Percentiles rank a stretch among this genome's conserved stretches.
Evolutionary conservation across 2,113 vertebrate genomes (phyloP).

Genomic region (Syrrhaptes paradoxus): DNA sequence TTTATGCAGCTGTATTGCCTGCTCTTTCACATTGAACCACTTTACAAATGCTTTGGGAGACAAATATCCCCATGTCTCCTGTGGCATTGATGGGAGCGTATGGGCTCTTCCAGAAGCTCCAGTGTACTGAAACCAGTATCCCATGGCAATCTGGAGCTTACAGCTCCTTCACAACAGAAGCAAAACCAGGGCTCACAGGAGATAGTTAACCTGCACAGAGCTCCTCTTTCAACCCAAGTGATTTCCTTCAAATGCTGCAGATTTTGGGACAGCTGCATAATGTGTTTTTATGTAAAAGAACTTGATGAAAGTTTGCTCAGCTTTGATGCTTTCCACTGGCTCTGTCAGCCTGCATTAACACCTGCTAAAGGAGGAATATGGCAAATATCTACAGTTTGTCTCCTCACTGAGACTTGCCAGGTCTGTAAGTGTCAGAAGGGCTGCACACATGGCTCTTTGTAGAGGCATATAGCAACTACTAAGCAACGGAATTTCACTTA

Average conservation of each 20-base stretch:
- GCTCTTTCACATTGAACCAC: background rate
- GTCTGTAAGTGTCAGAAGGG: background rate
- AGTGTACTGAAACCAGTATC: background rate
- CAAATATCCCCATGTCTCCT: background rate
- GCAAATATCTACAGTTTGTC: background rate
- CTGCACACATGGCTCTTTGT: background rate
- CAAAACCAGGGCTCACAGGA: background rate
- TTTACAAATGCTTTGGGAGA: background rate
- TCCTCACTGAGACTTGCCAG: background rate
- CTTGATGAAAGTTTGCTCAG: background rate
- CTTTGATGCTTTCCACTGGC: background rate
- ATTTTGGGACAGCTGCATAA: background rate
- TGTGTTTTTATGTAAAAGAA: background rate
- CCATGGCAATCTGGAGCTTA: background rate
- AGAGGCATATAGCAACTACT: rapidly evolving
- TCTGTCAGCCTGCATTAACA: background rate
- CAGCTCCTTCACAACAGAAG: background rate
- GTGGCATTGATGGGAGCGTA: rapidly evolving
- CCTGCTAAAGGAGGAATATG: background rate
- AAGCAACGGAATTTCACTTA: background rate
- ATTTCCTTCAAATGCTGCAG: background rate
- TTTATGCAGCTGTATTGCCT: background rate
- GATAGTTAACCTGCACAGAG: background rate
- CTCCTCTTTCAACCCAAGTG: background rate
- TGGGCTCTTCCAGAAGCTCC: background rate